phyloP scores from a whole-genome alignment of 2,797 vertebrate species.

The Australoheros facetus region DNA sequence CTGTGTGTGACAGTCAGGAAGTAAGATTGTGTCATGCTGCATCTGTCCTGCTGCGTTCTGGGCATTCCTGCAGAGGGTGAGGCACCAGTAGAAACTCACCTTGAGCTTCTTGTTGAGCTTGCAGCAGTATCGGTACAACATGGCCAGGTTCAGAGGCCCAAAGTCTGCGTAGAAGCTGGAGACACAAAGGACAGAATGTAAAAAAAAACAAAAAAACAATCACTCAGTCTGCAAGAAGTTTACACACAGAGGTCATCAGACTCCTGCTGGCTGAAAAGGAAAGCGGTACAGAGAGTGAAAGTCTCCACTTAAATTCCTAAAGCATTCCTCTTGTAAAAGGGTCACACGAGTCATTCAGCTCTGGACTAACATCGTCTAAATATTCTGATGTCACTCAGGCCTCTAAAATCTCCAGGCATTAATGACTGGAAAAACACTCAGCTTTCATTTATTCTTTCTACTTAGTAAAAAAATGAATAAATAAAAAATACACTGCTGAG shows the following conservation, averaged over 20 bases:
- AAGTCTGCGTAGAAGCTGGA: conserved; percentile 86
- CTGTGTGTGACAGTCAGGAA: background rate
- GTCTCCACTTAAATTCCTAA: background rate
- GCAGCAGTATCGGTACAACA: conserved; percentile 93
- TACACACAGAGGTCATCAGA: background rate
- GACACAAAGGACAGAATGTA: background rate
- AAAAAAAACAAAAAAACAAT: background rate
- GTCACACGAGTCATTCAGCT: background rate
- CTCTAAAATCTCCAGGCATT: background rate
- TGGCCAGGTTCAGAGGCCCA: conserved; percentile 91
- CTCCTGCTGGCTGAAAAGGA: background rate
- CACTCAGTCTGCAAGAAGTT: background rate
- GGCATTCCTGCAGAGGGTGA: conserved; percentile 58
- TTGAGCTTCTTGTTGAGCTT: conserved; percentile 94
- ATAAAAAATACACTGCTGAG: background rate
- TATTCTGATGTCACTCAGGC: background rate
- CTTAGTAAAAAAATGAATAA: background rate
- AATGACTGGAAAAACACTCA: background rate
- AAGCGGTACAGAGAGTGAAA: background rate
- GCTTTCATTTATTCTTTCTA: background rate
- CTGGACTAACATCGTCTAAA: background rate
- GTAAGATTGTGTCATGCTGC: conserved; percentile 1
- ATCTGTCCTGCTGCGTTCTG: conserved; percentile 60
- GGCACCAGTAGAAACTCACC: conserved; percentile 79
- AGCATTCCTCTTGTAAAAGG: background rate